Conservation (phyloP, 2,797 vertebrate species). For the Poeciliopsis turneri region DNA sequence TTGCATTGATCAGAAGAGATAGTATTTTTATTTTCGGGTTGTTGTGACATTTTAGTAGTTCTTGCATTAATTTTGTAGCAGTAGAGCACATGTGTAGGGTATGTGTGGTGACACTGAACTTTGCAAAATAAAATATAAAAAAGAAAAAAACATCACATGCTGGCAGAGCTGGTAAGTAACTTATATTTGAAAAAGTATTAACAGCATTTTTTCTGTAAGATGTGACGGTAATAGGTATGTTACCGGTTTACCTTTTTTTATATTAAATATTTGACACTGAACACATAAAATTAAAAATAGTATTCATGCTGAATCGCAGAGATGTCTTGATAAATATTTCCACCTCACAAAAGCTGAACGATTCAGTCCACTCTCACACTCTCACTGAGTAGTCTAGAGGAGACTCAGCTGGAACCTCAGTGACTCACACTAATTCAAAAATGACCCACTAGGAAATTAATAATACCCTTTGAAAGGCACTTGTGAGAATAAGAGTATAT, state of each 20-base stretch:
- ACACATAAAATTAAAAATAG: not conserved
- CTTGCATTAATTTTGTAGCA: not conserved
- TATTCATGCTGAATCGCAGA: conserved; percentile 3
- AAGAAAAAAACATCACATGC: not conserved
- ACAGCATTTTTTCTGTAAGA: not conserved
- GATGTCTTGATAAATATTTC: conserved; percentile 43
- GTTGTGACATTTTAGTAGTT: not conserved
- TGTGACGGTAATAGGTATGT: not conserved
- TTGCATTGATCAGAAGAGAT: not conserved
- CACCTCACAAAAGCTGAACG: conserved; percentile 31
- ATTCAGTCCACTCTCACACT: conserved; percentile 32
- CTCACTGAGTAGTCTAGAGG: conserved; percentile 41
- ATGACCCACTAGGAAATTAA: conserved; percentile 71
- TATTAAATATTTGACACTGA: not conserved
- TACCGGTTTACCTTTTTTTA: not conserved
- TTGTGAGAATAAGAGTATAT: conserved; percentile 28
- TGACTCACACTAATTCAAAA: conserved; percentile 68
- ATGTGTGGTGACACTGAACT: not conserved
- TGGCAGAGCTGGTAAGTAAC: not conserved
- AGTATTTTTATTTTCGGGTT: not conserved
- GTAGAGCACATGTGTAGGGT: not conserved
- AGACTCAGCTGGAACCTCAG: conserved; percentile 48
- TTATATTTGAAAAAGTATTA: not conserved
- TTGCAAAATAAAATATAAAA: not conserved
- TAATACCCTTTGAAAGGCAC: conserved; percentile 61